A percentile compares a stretch with the other conserved stretches of the same genome.
Evolutionary conservation across 2,888 invertebrate species (phyloP).

Genomic region (Dugesia japonica): DNA sequence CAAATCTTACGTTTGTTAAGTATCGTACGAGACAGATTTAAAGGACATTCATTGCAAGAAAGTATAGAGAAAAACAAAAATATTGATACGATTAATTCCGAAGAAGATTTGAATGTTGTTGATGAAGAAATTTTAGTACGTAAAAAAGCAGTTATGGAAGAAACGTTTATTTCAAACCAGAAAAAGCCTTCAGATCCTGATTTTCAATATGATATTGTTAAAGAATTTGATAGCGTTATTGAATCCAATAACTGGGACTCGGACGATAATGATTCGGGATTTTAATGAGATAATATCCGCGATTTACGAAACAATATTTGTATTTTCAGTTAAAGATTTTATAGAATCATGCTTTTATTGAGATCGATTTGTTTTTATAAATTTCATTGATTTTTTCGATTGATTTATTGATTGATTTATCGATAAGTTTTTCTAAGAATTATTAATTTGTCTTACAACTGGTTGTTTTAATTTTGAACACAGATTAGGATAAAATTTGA

Average conservation of each 20-base stretch:
- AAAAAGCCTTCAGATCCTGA: conserved; percentile 48
- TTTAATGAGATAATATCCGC: not conserved
- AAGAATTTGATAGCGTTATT: conserved; percentile 45
- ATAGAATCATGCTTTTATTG: no score
- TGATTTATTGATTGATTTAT: no score
- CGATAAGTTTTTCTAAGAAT: no score
- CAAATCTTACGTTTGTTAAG: conserved; percentile 49
- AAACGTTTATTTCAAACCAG: conserved; percentile 47
- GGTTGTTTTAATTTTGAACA: no score
- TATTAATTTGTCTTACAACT: no score
- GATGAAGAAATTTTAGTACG: conserved; percentile 45
- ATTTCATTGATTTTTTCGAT: no score
- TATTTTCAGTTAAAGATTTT: no score
- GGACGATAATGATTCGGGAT: conserved; percentile 35
- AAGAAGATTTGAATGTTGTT: conserved; percentile 44
- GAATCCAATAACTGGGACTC: conserved; percentile 48
- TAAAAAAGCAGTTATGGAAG: conserved; percentile 51
- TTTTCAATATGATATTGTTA: conserved; percentile 50
- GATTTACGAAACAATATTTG: no score
- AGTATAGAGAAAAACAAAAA: conserved; percentile 42
- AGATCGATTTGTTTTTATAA: no score
- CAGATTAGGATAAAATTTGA: no score
- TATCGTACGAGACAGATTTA: conserved; percentile 48
- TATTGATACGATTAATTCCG: conserved; percentile 33
- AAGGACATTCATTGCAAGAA: conserved; percentile 45